These are phyloP conservation scores for Heliothis subflexa DNA, from an alignment of 1,140 invertebrate species.

Conservation along the genomic window DNA sequence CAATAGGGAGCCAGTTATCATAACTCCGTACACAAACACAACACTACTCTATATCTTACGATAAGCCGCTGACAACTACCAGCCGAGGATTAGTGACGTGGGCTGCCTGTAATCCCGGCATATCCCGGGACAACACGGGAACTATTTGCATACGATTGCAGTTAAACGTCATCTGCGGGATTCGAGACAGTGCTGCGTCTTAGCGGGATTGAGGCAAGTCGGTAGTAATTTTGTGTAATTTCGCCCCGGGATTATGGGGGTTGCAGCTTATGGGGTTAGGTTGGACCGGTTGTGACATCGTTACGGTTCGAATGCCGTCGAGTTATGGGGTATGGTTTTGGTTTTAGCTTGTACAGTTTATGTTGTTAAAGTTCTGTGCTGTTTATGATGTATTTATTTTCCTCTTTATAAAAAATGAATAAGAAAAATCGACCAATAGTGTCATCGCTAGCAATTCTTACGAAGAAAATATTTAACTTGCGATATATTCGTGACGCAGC, in stretches of 20 bases:
- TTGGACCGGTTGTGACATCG: not conserved
- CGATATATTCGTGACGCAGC: too few species aligned
- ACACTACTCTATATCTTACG: constrained; percentile 71
- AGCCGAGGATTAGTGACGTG: constrained; percentile 71
- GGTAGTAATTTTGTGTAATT: constrained; percentile 50
- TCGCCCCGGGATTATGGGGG: constrained; percentile 54
- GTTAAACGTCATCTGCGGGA: constrained; percentile 75
- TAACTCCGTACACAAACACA: constrained; percentile 65
- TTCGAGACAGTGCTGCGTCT: constrained; percentile 70
- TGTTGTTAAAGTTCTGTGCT: not conserved
- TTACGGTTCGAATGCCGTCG: not conserved
- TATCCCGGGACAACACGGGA: constrained; percentile 67
- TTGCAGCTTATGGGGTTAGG: not conserved
- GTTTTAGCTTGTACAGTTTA: not conserved
- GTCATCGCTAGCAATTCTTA: too few species aligned
- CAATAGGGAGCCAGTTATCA: constrained; percentile 56
- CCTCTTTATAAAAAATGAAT: too few species aligned
- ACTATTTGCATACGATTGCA: constrained; percentile 76
- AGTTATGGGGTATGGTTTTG: constrained; percentile 1
- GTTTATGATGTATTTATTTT: too few species aligned
- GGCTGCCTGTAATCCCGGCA: constrained; percentile 67
- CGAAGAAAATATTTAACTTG: too few species aligned
- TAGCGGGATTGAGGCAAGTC: constrained; percentile 61
- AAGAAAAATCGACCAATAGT: too few species aligned
- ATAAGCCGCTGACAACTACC: constrained; percentile 73